These are phyloP conservation scores for Camponotus pennsylvanicus DNA, from an alignment of 1,140 invertebrate species.

Conservation along the genomic window DNA sequence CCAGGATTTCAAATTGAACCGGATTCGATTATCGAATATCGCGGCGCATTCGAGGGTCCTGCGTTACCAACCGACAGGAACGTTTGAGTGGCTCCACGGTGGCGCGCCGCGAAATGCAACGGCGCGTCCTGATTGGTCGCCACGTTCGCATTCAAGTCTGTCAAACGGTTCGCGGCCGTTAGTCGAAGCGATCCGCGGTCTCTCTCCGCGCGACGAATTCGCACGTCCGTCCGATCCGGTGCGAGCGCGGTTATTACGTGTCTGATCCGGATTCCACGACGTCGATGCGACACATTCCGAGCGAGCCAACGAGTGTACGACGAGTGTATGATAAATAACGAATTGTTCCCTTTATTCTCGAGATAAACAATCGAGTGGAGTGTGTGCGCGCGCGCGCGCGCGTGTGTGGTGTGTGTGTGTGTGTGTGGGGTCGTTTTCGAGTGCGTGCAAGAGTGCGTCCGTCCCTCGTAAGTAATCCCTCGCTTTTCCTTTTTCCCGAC, in stretches of 20 bases:
- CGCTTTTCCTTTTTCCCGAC: neutral
- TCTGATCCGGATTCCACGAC: neutral
- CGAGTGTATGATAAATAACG: neutral
- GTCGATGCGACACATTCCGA: neutral
- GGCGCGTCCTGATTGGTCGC: slow-evolving; percentile 53
- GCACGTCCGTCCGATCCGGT: neutral
- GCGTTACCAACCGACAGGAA: slow-evolving; percentile 51
- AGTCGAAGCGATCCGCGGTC: slow-evolving; percentile 59
- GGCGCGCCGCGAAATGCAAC: neutral
- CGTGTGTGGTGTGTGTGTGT: neutral
- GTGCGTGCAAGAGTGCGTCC: too few species aligned
- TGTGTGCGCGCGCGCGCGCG: neutral
- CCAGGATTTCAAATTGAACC: slow-evolving; percentile 43
- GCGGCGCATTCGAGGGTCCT: slow-evolving; percentile 4
- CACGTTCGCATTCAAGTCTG: slow-evolving; percentile 76
- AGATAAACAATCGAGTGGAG: neutral
- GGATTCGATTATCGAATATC: slow-evolving; percentile 17
- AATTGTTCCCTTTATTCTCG: slow-evolving; percentile 15
- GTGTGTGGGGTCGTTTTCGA: neutral
- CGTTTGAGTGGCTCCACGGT: slow-evolving; percentile 8
- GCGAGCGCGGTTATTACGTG: too few species aligned
- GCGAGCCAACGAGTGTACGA: neutral
- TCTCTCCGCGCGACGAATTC: neutral
- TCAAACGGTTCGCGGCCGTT: slow-evolving; percentile 78
- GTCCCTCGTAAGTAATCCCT: slow-evolving; percentile 11